Evolutionary conservation across 2,113 vertebrate species (phyloP).

Genomic region (Syngnathoides biaculeatus): DNA sequence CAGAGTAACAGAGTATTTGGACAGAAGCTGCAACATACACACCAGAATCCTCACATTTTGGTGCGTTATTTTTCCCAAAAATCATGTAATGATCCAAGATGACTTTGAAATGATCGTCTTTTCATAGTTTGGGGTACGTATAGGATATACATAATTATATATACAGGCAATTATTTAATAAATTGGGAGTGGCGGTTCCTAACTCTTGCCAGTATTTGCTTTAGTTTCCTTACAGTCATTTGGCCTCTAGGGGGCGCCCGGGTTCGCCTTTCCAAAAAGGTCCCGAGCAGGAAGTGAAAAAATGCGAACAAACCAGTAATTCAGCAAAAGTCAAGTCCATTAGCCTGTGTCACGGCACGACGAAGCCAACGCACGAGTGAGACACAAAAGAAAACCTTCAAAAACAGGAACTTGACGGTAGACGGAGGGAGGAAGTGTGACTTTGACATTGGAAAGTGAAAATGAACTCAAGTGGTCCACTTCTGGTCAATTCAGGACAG

Average conservation of each 20-base stretch:
- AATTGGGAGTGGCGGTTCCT: no score
- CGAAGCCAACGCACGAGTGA: neutral
- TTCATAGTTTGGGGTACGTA: no score
- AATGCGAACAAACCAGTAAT: constrained; percentile 14
- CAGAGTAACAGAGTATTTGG: no score
- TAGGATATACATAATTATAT: no score
- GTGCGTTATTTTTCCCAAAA: no score
- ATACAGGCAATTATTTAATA: no score
- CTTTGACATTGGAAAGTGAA: constrained; percentile 37
- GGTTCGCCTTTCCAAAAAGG: neutral
- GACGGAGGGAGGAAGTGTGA: constrained; percentile 21
- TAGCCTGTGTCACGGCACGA: neutral
- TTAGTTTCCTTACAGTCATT: neutral
- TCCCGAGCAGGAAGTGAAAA: neutral
- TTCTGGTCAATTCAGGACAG: constrained; percentile 21
- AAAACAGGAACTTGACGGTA: constrained; percentile 13
- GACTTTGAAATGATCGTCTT: no score
- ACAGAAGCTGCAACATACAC: no score
- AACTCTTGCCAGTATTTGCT: no score
- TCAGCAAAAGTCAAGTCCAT: neutral
- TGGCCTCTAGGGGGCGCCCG: neutral
- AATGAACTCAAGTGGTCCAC: constrained; percentile 19
- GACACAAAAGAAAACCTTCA: neutral
- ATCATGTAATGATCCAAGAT: no score
- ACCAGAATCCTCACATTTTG: no score